These are phyloP conservation scores for Dendroctonus ponderosae DNA, from an alignment of 1,140 invertebrate species.

Conservation along the genomic window DNA sequence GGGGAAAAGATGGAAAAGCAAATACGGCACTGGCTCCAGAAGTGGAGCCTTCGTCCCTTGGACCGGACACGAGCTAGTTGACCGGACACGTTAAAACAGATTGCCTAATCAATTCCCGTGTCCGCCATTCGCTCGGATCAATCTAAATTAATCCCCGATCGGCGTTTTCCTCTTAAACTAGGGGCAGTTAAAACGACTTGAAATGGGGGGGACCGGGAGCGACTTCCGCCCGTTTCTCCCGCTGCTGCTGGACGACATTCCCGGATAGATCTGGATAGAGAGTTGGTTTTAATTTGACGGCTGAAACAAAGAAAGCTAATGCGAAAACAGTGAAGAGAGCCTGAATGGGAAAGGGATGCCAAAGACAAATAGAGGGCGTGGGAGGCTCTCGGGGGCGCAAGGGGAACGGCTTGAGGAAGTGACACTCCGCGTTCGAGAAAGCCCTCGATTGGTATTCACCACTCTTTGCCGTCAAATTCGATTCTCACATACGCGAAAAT, in stretches of 20 bases:
- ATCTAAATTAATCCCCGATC: constrained; percentile 53
- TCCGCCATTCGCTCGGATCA: constrained; percentile 51
- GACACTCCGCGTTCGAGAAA: neutral
- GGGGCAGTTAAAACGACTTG: constrained; percentile 35
- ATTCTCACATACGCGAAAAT: constrained; percentile 51
- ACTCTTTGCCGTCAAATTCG: constrained; percentile 50
- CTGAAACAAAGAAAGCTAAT: too few relatives aligned
- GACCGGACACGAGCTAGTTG: constrained; percentile 47
- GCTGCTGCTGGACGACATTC: too few relatives aligned
- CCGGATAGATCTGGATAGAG: too few relatives aligned
- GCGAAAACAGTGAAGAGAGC: too few relatives aligned
- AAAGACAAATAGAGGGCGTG: too few relatives aligned
- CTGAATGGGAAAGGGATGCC: too few relatives aligned
- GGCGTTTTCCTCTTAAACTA: constrained; percentile 39
- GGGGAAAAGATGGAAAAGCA: too few relatives aligned
- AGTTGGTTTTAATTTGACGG: too few relatives aligned
- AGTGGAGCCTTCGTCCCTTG: constrained; percentile 34
- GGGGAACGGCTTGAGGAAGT: too few relatives aligned
- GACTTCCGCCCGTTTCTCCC: neutral
- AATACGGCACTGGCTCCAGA: neutral
- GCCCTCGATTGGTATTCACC: constrained; percentile 50
- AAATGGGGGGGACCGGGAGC: neutral
- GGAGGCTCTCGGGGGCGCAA: too few relatives aligned
- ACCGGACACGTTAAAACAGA: constrained; percentile 53
- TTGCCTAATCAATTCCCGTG: constrained; percentile 54